These are phyloP conservation scores for Apotomis capreana DNA, from an alignment of 2,888 invertebrate species.

Conservation along the genomic window DNA sequence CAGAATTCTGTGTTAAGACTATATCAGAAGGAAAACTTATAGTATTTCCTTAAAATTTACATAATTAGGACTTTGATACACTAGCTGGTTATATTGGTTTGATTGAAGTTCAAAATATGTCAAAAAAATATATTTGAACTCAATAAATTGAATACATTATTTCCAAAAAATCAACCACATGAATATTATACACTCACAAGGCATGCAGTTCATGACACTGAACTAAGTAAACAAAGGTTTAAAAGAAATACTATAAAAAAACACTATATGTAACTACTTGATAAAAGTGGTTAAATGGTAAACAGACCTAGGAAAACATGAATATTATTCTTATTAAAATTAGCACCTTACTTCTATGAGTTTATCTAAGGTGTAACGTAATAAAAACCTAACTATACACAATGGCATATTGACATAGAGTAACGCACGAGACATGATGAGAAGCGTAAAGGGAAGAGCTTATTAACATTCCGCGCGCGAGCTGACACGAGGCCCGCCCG, in stretches of 20 bases:
- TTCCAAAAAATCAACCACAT: too few relatives aligned
- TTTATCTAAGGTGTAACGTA: conserved; percentile 7
- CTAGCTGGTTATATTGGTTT: neutral
- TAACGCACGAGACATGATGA: conserved; percentile 57
- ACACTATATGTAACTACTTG: neutral
- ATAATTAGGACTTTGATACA: too few relatives aligned
- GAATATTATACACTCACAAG: neutral
- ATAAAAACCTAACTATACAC: conserved; percentile 19
- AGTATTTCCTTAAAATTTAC: too few relatives aligned
- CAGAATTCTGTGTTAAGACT: too few relatives aligned
- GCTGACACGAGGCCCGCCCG: conserved; percentile 60
- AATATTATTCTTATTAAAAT: conserved; percentile 6
- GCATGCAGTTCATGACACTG: neutral
- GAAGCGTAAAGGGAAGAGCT: conserved; percentile 77
- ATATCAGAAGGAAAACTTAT: too few relatives aligned
- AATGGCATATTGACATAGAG: neutral
- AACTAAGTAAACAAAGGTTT: neutral
- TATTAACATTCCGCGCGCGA: conserved; percentile 77
- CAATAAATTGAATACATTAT: conserved; percentile 1
- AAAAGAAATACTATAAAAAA: neutral
- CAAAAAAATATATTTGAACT: neutral
- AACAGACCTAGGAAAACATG: neutral
- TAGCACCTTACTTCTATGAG: neutral
- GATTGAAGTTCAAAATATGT: too few relatives aligned
- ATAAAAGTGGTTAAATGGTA: neutral